Base-by-base conservation (phyloP, 2,797 vertebrate species). In the Acrossocheilus fasciatus region DNA sequence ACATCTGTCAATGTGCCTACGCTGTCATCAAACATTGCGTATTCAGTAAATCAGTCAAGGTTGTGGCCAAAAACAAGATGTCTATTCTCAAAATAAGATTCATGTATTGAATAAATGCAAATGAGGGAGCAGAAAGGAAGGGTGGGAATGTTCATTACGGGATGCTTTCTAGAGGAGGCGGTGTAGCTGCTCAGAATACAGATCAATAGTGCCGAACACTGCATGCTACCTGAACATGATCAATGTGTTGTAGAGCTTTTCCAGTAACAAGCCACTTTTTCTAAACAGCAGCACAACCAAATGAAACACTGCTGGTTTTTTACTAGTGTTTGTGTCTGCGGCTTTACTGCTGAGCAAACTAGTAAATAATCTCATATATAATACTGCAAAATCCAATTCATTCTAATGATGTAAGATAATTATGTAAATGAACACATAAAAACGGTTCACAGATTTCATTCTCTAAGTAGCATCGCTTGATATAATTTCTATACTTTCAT, bases 101-200 rank as follows among this genome's bases (percentile, higher is more conserved):
- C 41, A 73, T 47, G 52, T 78, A 81, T 81, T 81, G 84, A 81
- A 52, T 73, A 30, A 81, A 86, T 86, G 84, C 84, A 73, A 86
- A 86, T 86, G 43, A 62, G 54, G 59, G 62, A 62, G 30, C 18
- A 86, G 52, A 72, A 36, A 23, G 47, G 77, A 41, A 69, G 34
- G 43, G 57, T 6, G 23, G 54, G 18, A 15, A 17, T 18, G 39
- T 73, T 83, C 81, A 83, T 83, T 85, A 69, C 23, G 12, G 45
- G 79, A 79, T 84, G 86, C 84, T 64, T 85, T 90, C 84, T 82
- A 45, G 78, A 82, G 54, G 57, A 57, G 72, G 43, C 69, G n/a
- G 50, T 68, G 84, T 76, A 43, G 86, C 81, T 69, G 78, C 41
- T 64, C 39, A n/a, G 86, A 90, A 89, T 89, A 78, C 88, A 89